A percentile compares a stretch with the other conserved stretches of the same genome.
Evolutionary conservation across 2,113 vertebrate genomes (phyloP).

Genomic region (Atrichornis clamosus): DNA sequence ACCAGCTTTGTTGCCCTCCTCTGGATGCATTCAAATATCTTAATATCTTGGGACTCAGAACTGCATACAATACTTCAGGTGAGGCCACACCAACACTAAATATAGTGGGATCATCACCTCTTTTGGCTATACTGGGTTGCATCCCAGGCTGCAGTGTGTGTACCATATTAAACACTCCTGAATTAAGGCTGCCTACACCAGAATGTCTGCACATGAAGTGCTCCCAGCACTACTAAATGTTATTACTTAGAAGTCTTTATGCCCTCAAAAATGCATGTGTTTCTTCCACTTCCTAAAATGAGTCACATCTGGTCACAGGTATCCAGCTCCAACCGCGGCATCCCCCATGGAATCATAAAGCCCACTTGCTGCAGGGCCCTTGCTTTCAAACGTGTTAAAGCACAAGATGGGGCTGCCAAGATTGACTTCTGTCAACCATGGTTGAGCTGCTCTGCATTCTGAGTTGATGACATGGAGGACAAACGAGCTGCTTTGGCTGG

Average conservation of each 20-base stretch:
- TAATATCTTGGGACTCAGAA: background rate
- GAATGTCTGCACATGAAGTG: background rate
- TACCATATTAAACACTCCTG: background rate
- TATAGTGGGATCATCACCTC: background rate
- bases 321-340: background rate
- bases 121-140: background rate
- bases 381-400: background rate
- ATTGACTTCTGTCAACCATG: background rate
- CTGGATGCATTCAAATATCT: background rate
- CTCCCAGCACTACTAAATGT: background rate
- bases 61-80: rapidly evolving
- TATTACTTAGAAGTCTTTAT: background rate
- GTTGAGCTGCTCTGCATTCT: background rate
- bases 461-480: background rate
- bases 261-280: rapidly evolving
- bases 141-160: background rate
- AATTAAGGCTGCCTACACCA: background rate
- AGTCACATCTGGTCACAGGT: background rate
- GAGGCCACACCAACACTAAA: background rate
- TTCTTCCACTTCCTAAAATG: background rate
- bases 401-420: background rate
- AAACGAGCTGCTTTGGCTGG: background rate
- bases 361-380: background rate
- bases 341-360: background rate
- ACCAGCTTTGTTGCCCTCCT: background rate